Base-by-base conservation (phyloP, 1,140 invertebrate genomes). In the Parasteatoda tepidariorum region DNA sequence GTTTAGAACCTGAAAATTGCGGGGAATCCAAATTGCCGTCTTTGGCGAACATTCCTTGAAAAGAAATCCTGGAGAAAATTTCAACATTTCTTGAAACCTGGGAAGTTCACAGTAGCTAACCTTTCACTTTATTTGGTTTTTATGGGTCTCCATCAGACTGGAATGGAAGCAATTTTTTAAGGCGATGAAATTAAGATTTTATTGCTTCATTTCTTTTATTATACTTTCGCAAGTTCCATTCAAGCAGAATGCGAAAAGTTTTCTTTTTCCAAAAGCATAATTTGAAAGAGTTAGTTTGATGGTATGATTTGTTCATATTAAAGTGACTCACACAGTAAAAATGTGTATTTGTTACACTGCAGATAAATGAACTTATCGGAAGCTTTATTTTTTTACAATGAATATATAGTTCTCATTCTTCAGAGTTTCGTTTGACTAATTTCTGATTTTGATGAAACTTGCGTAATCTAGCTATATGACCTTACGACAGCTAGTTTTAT, bases 181-280 rank as follows among this genome's bases (percentile, higher is more conserved):
- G 54, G 18, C 66, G 57, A 73, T 73, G 41, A 73, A 73, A 73
- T 73, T 73, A 73, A 73, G 68, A 73, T 55, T 73, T 73, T 73
- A 73, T 73, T 73, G 31, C 68, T 54, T 2, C 68, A 31, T 26
- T 57, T 57, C 41, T 73, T 57, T 73, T 73, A 31, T 22, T 59
- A 22, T 41, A 28, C 66, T 68, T 68, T 68, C 34, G 34, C 15
- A 38, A 41, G 33, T 41, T 1, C 11, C 15, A n/a, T 33, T 33
- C 22, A 33, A 3, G n/a, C 33, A 41, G 24, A 48, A 28, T 24
- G 15, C 15, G 22, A 38, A 68, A 15, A 18, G 15, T 26, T 68
- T 24, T 68, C 11, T 68, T 68, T 68, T 41, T 67, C 64, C n/a
- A n/a, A n/a, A n/a, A n/a, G n/a, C n/a, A n/a, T n/a, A n/a, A n/a